phyloP scores from a whole-genome alignment of 2,113 vertebrate species.

The Neodon shergylaensis region DNA sequence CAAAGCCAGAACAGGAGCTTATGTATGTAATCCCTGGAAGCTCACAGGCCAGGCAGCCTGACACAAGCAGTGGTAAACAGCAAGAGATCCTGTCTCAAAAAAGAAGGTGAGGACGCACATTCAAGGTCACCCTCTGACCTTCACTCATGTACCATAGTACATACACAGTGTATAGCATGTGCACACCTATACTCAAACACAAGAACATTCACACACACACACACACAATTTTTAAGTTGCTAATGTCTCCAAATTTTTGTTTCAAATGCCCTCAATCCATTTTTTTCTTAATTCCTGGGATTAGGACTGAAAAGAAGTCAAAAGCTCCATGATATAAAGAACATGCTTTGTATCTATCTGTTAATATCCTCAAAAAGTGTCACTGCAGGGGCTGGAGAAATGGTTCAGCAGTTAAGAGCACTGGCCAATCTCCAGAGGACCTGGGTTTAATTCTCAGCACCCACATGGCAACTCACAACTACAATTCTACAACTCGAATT shows the following conservation, averaged over 20 bases:
- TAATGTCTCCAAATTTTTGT: neutral
- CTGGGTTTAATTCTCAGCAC: neutral
- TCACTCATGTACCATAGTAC: neutral
- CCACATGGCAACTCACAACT: neutral
- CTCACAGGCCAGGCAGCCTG: too few relatives aligned
- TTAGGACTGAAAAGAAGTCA: conserved; percentile 15
- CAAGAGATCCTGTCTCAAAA: neutral
- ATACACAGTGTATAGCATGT: neutral
- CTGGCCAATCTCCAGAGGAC: neutral
- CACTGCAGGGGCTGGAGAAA: neutral
- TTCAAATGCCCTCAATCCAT: conserved; percentile 8
- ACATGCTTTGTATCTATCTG: neutral
- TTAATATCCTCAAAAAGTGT: conserved; percentile 4
- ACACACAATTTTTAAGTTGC: neutral
- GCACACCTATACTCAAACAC: neutral
- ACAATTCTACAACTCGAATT: neutral
- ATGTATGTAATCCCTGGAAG: neutral
- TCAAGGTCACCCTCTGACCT: neutral
- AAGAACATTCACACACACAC: neutral
- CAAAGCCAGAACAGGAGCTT: neutral
- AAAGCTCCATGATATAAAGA: conserved; percentile 46
- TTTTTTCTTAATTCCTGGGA: neutral
- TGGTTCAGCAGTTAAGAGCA: neutral
- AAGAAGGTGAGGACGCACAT: neutral
- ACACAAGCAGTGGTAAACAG: neutral